A percentile compares a stretch with the other conserved stretches of the same genome.
These are phyloP conservation scores for Synodontis membranacea DNA, from an alignment of 2,113 vertebrate genomes.

Conservation along the genomic window DNA sequence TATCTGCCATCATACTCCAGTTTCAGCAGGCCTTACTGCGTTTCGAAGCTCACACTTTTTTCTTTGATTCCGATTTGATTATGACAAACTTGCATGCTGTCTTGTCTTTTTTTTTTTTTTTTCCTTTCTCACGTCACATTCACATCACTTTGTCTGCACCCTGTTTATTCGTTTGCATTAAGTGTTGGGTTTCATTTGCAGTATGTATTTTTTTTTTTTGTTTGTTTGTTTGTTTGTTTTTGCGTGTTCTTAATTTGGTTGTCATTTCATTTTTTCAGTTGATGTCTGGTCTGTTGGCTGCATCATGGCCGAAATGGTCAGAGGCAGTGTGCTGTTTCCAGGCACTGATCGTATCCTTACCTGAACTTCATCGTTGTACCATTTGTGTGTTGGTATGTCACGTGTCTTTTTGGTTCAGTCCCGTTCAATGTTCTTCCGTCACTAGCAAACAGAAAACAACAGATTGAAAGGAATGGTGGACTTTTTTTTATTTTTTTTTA, in stretches of 20 bases:
- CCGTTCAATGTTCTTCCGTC: background rate
- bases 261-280: conserved; percentile 99
- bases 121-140: conserved; percentile 14
- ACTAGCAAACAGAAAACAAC: conserved; percentile 7
- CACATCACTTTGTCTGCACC: conserved; percentile 45
- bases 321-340: conserved; percentile 99
- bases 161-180: conserved; percentile 43
- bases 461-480: background rate
- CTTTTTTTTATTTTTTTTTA: too few species aligned
- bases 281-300: conserved; percentile 99
- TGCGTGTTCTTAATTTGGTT: conserved; percentile 84
- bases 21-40: conserved; percentile 34
- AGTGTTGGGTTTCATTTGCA: conserved; percentile 28
- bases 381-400: conserved; percentile 35
- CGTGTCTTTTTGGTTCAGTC: conserved; percentile 18
- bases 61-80: background rate
- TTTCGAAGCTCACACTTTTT: background rate
- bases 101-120: conserved; percentile 6
- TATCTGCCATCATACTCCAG: background rate
- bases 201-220: conserved; percentile 13
- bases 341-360: conserved; percentile 99
- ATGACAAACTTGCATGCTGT: conserved; percentile 57
- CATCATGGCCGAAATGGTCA: conserved; percentile 99
- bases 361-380: conserved; percentile 60
- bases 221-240: conserved; percentile 63